Conservation (phyloP, 2,113 vertebrate species). For the Scortum barcoo region DNA sequence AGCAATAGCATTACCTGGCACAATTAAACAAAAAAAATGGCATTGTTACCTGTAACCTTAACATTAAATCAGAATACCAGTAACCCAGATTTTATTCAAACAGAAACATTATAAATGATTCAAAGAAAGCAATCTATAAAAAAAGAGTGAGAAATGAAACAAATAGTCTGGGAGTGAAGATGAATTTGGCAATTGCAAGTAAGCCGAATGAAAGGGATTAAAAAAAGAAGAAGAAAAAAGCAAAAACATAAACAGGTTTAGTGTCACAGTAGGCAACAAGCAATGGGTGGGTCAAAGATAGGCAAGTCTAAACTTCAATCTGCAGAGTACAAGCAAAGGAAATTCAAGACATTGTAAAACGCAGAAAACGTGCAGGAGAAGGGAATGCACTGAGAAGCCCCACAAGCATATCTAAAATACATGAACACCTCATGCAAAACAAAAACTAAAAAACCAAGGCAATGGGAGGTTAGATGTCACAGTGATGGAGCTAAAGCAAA, state of each 20-base stretch:
- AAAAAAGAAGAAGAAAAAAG: neutral
- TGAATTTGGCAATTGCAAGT: conserved; percentile 4
- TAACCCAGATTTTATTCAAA: neutral
- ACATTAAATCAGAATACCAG: conserved; percentile 7
- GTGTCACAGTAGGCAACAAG: neutral
- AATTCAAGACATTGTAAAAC: neutral
- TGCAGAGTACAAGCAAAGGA: conserved; percentile 5
- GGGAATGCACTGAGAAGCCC: neutral
- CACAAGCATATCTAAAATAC: neutral
- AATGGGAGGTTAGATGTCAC: neutral
- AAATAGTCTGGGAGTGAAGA: conserved; percentile 17
- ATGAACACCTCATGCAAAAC: conserved; percentile 12
- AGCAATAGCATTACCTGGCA: conserved; percentile 40
- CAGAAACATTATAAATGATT: neutral
- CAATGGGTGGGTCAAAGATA: neutral
- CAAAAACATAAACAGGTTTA: conserved; percentile 19
- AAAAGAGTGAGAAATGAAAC: neutral
- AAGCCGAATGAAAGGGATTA: neutral
- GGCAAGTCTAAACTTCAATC: neutral
- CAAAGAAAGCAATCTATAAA: neutral
- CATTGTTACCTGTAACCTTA: conserved; percentile 20
- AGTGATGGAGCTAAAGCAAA: neutral
- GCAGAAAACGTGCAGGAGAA: neutral
- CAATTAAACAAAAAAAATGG: conserved; percentile 6
- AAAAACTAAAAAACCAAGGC: neutral